Conservation (phyloP, 2,888 invertebrate genomes). For the Archips crataeganus region DNA sequence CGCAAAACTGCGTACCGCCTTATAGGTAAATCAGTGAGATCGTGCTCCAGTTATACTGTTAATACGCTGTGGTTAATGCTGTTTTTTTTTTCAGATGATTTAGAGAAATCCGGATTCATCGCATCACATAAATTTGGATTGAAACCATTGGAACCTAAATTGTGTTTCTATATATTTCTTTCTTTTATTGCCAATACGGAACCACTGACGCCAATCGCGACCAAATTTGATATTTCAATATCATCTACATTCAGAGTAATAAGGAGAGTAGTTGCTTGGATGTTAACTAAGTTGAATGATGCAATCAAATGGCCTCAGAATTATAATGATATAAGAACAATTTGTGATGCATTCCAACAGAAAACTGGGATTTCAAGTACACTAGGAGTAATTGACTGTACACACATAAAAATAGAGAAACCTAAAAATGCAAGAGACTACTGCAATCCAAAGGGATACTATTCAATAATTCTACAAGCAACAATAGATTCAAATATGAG, state of each 20-base stretch:
- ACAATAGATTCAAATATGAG: slow-evolving; percentile 65
- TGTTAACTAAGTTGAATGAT: slow-evolving; percentile 67
- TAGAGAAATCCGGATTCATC: slow-evolving; percentile 68
- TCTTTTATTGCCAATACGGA: slow-evolving; percentile 68
- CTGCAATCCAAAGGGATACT: slow-evolving; percentile 68
- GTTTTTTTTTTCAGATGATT: slow-evolving; percentile 63
- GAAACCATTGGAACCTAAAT: slow-evolving; percentile 68
- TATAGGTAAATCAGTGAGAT: slow-evolving; percentile 56
- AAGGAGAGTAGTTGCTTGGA: slow-evolving; percentile 68
- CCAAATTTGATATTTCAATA: slow-evolving; percentile 70
- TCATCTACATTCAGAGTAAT: slow-evolving; percentile 72
- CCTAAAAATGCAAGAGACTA: slow-evolving; percentile 68
- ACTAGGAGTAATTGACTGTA: slow-evolving; percentile 67
- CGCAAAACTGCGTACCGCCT: slow-evolving; percentile 61
- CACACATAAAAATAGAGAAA: slow-evolving; percentile 69
- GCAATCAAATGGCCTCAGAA: slow-evolving; percentile 68
- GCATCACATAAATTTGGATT: slow-evolving; percentile 69
- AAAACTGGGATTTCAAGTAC: slow-evolving; percentile 67
- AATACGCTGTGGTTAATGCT: background rate
- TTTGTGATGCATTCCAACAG: slow-evolving; percentile 60
- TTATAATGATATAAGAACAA: slow-evolving; percentile 56
- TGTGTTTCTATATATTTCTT: slow-evolving; percentile 71
- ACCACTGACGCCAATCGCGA: slow-evolving; percentile 68
- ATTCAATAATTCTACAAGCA: slow-evolving; percentile 66
- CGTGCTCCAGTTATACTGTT: background rate